These are phyloP conservation scores for Pachypanchax playfairii DNA, from an alignment of 2,113 vertebrate genomes.

Conservation along the genomic window DNA sequence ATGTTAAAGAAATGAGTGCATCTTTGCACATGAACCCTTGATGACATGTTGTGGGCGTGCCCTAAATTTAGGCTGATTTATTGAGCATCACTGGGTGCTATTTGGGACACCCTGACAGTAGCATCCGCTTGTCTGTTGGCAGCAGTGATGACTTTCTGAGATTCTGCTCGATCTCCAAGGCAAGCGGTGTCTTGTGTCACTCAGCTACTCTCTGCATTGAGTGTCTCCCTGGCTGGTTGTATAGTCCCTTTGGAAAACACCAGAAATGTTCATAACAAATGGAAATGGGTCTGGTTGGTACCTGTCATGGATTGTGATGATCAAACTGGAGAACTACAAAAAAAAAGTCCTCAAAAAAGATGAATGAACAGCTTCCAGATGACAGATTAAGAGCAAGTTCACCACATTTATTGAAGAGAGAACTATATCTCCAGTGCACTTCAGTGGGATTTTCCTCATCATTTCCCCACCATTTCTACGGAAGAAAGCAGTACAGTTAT, in stretches of 20 bases:
- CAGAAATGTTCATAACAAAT: constrained; percentile 19
- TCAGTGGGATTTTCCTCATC: constrained; percentile 48
- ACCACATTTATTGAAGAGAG: constrained; percentile 29
- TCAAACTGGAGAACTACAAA: constrained; percentile 39
- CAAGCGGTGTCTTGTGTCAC: constrained; percentile 1
- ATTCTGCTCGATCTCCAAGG: constrained; percentile 8
- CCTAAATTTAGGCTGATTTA: constrained; percentile 7
- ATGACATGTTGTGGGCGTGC: constrained; percentile 9
- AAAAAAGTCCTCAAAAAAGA: constrained; percentile 28
- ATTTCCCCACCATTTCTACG: background rate
- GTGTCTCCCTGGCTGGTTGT: constrained; percentile 2
- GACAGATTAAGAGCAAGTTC: constrained; percentile 60
- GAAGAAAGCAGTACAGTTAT: constrained; percentile 1
- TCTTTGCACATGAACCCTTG: too few relatives aligned
- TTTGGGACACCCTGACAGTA: background rate
- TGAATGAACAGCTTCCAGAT: constrained; percentile 24
- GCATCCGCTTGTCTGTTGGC: constrained; percentile 3
- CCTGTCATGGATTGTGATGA: constrained; percentile 53
- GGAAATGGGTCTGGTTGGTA: constrained; percentile 8
- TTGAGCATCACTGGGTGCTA: constrained; percentile 5
- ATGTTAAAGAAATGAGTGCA: too few relatives aligned
- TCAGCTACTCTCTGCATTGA: constrained; percentile 1
- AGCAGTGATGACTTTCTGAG: constrained; percentile 6
- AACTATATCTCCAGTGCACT: constrained; percentile 40
- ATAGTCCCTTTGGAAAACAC: constrained; percentile 36